These are phyloP conservation scores for Drosophila paucipuncta DNA, from an alignment of 2,888 invertebrate genomes.

Conservation along the genomic window DNA sequence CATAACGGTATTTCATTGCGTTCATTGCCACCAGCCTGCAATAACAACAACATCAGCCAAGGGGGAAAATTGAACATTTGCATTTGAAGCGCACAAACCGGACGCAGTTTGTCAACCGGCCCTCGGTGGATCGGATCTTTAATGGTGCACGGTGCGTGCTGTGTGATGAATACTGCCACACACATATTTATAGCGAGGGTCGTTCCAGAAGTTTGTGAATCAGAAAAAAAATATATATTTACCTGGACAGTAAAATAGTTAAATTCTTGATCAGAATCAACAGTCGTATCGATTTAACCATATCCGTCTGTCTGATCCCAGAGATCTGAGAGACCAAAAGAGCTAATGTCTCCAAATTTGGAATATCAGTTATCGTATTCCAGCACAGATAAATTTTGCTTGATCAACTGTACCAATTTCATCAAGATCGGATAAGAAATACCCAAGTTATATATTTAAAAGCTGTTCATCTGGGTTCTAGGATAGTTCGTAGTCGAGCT, in stretches of 20 bases:
- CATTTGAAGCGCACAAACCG: slow-evolving; percentile 75
- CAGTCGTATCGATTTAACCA: neutral
- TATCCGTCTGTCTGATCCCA: neutral
- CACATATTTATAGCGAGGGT: neutral
- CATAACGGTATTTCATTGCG: slow-evolving; percentile 59
- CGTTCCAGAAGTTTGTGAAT: neutral
- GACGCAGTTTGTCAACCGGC: slow-evolving; percentile 77
- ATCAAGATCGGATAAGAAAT: neutral
- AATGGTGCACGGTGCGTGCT: slow-evolving; percentile 60
- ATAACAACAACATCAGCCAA: slow-evolving; percentile 25
- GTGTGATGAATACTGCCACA: slow-evolving; percentile 55
- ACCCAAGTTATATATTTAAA: neutral
- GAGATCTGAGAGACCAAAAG: neutral
- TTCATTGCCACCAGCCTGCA: slow-evolving; percentile 53
- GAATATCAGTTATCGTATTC: neutral
- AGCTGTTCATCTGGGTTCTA: neutral
- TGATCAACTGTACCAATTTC: no score
- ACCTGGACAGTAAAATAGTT: neutral
- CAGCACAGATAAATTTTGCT: neutral
- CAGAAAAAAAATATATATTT: neutral
- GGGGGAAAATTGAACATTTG: slow-evolving; percentile 68
- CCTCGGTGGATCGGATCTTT: slow-evolving; percentile 66
- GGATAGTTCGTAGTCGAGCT: neutral
- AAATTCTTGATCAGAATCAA: neutral
- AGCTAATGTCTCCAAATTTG: neutral